phyloP scores from a whole-genome alignment of 2,888 invertebrate genomes.

The Drepana falcataria region DNA sequence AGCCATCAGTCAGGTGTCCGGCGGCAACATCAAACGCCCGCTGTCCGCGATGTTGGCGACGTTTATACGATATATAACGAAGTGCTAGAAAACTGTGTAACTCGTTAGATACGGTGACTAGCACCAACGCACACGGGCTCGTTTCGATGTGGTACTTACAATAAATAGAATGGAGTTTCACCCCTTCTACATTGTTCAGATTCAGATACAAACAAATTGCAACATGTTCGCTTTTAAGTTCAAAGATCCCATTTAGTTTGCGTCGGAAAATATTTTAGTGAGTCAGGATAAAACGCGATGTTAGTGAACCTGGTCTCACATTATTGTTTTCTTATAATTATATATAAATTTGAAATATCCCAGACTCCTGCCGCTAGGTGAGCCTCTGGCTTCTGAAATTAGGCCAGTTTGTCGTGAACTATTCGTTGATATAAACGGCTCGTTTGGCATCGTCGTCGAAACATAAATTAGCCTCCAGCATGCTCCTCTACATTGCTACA shows the following conservation, averaged over 20 bases:
- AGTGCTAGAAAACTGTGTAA: slow-evolving; percentile 16
- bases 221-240: not conserved
- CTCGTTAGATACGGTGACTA: slow-evolving; percentile 25
- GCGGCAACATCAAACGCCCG: slow-evolving; percentile 59
- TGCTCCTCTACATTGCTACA: slow-evolving; percentile 33
- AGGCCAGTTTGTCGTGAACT: slow-evolving; percentile 12
- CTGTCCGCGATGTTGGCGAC: slow-evolving; percentile 30
- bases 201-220: not conserved
- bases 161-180: not conserved
- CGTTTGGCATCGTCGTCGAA: slow-evolving; percentile 31
- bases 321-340: not conserved
- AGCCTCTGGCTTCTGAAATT: slow-evolving; percentile 7
- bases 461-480: slow-evolving; percentile 34
- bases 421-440: slow-evolving; percentile 17
- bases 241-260: not conserved
- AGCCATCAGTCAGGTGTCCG: slow-evolving; percentile 70
- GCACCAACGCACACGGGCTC: slow-evolving; percentile 15
- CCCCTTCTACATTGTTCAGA: not conserved
- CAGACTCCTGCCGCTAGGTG: not conserved
- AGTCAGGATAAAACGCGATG: not conserved
- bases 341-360: not conserved
- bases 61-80: slow-evolving; percentile 29
- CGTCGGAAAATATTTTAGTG: not conserved
- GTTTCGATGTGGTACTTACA: not conserved
- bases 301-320: not conserved